phyloP scores from a whole-genome alignment of 2,888 invertebrate species.

The Andrena hattorfiana region DNA sequence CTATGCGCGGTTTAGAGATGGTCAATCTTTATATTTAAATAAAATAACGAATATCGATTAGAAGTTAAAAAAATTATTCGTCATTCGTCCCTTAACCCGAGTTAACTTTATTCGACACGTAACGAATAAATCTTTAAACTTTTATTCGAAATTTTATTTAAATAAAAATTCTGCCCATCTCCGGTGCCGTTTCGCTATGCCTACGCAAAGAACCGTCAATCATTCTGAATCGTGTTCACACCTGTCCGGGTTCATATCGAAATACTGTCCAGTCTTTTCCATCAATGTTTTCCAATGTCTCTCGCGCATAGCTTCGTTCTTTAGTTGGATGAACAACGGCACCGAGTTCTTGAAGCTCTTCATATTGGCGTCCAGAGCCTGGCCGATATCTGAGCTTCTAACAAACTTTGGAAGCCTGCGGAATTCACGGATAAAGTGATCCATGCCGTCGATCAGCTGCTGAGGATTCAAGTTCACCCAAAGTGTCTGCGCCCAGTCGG shows the following conservation, averaged over 20 bases:
- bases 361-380: slow-evolving; percentile 92
- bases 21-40: no score
- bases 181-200: no score
- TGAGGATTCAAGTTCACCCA: slow-evolving; percentile 96
- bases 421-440: slow-evolving; percentile 92
- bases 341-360: slow-evolving; percentile 95
- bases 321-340: slow-evolving; percentile 95
- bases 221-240: slow-evolving; percentile 64
- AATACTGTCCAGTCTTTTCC: slow-evolving; percentile 92
- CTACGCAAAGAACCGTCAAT: not conserved
- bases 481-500: slow-evolving; percentile 93
- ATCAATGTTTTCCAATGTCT: slow-evolving; percentile 96
- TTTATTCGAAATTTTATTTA: no score
- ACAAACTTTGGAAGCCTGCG: slow-evolving; percentile 90
- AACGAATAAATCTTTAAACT: no score
- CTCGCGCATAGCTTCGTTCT: slow-evolving; percentile 95
- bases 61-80: no score
- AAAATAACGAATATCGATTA: no score
- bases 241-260: slow-evolving; percentile 94
- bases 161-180: no score
- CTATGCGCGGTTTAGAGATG: no score
- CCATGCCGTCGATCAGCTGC: slow-evolving; percentile 93
- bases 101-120: no score
- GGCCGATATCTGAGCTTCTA: slow-evolving; percentile 87
- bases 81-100: no score